Conservation (phyloP, 2,797 vertebrate genomes). For the Sardinella longiceps region DNA sequence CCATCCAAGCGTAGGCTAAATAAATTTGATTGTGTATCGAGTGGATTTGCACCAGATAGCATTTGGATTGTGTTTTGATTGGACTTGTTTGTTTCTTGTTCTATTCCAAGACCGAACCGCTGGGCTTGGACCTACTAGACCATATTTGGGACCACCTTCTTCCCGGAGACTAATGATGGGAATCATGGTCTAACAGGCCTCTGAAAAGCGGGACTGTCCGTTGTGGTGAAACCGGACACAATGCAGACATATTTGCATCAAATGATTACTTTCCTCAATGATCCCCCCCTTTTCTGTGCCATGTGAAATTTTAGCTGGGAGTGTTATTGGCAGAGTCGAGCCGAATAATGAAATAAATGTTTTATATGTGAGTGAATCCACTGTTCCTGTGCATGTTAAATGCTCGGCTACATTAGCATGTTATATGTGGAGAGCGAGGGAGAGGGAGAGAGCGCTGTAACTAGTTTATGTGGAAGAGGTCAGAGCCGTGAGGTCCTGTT, state of each 20-base stretch:
- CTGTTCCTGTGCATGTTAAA: not conserved
- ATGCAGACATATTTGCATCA: not conserved
- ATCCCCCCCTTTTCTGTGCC: not conserved
- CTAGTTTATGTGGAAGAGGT: conserved; percentile 1
- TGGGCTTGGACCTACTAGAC: not conserved
- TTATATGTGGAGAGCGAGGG: not conserved
- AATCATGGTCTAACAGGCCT: not conserved
- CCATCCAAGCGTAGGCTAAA: conserved; percentile 1
- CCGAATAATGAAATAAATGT: not conserved
- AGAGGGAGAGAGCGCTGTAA: not conserved
- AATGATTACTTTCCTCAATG: not conserved
- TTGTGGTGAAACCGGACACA: not conserved
- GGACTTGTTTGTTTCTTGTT: not conserved
- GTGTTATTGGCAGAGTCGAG: not conserved
- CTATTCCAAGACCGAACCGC: not conserved
- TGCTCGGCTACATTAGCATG: not conserved
- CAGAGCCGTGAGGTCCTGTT: not conserved
- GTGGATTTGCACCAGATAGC: conserved; percentile 19
- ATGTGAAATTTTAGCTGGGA: not conserved
- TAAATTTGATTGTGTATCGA: conserved; percentile 23
- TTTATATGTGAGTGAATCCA: not conserved
- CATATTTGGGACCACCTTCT: not conserved
- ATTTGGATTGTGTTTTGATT: conserved; percentile 6
- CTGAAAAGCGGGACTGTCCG: not conserved
- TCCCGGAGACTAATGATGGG: not conserved